Conservation (phyloP, 2,797 vertebrate species). For the Tapera naevia region DNA sequence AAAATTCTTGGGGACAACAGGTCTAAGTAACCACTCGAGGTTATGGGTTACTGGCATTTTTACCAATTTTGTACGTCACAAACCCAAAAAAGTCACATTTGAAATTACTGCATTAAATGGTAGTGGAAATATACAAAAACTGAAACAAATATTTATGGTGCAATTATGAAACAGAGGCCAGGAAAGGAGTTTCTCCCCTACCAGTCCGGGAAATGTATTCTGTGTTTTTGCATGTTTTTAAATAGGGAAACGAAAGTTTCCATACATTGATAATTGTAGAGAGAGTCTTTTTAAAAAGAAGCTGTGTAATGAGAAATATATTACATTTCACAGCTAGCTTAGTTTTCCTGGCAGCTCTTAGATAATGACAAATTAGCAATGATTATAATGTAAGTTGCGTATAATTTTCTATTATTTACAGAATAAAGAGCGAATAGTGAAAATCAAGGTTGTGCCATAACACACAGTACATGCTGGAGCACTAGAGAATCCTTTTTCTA, state of each 20-base stretch:
- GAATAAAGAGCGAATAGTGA: constrained; percentile 15
- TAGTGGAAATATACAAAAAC: neutral
- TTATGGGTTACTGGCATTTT: neutral
- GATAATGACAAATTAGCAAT: constrained; percentile 33
- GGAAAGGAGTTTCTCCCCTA: neutral
- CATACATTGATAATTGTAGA: neutral
- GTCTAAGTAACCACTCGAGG: neutral
- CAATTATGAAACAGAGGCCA: neutral
- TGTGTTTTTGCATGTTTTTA: neutral
- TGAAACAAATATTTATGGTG: neutral
- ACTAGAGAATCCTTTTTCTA: neutral
- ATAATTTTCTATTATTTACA: constrained; percentile 44
- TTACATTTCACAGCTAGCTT: neutral
- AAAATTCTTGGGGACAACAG: neutral
- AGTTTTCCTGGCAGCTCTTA: constrained; percentile 10
- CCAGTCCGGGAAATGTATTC: neutral
- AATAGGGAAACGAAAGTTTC: neutral
- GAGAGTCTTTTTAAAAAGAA: neutral
- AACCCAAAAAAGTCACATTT: neutral
- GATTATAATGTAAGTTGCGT: neutral
- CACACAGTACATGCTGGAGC: neutral
- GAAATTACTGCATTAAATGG: neutral
- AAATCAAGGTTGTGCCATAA: constrained; percentile 30
- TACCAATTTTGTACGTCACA: neutral
- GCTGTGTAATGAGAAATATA: neutral